Percentiles rank a stretch among this genome's conserved stretches.
These are phyloP conservation scores for Bradynema listronoti DNA, from an alignment of 1,140 invertebrate species.

Conservation along the genomic window DNA sequence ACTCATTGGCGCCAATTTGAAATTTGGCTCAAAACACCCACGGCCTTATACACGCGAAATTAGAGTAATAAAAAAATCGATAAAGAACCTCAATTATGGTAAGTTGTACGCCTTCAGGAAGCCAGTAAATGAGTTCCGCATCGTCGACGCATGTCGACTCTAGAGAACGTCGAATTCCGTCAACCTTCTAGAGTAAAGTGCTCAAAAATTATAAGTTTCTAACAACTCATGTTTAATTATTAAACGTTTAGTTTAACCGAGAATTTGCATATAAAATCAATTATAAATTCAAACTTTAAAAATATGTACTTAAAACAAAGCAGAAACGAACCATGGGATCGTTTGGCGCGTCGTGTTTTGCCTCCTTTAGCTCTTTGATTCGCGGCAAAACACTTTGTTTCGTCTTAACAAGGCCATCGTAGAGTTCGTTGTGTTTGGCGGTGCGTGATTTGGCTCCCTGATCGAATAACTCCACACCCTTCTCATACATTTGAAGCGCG, in stretches of 20 bases:
- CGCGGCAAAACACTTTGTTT: constrained; percentile 1
- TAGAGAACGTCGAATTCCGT: constrained; percentile 15
- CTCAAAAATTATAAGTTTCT: constrained; percentile 11
- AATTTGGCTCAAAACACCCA: too few relatives aligned
- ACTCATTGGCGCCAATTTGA: too few relatives aligned
- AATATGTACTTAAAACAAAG: too few relatives aligned
- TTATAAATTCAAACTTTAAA: too few relatives aligned
- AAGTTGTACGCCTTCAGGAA: constrained; percentile 43
- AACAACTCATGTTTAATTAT: background rate
- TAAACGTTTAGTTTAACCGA: too few relatives aligned
- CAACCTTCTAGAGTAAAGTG: constrained; percentile 3
- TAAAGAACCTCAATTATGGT: constrained; percentile 34
- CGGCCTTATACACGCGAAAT: too few relatives aligned
- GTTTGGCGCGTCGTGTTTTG: too few relatives aligned
- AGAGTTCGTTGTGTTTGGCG: constrained; percentile 12
- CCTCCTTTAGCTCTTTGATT: constrained; percentile 16
- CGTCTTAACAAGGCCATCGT: constrained; percentile 12
- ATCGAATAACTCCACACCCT: constrained; percentile 13
- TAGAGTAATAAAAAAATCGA: too few relatives aligned
- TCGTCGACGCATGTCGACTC: constrained; percentile 14
- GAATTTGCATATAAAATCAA: too few relatives aligned
- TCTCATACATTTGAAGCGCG: constrained; percentile 19
- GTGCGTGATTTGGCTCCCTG: constrained; percentile 6
- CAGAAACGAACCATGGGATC: too few relatives aligned
- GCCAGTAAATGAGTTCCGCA: constrained; percentile 40